These are phyloP conservation scores for Okapia johnstoni DNA, from an alignment of 2,113 vertebrate genomes.

Conservation along the genomic window DNA sequence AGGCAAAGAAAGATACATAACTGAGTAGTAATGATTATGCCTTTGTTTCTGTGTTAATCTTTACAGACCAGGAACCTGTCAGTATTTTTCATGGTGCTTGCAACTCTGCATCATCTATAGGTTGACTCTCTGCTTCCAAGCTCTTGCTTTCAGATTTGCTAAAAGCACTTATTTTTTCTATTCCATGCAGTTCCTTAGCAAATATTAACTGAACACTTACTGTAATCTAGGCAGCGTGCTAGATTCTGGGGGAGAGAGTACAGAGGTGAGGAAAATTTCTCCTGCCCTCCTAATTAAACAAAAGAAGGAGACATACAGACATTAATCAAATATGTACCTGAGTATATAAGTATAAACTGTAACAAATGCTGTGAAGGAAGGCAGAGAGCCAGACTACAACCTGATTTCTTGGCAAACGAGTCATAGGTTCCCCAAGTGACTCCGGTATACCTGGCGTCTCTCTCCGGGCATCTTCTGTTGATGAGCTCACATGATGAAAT, in stretches of 20 bases:
- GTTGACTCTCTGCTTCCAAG: neutral
- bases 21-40: neutral
- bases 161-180: neutral
- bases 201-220: neutral
- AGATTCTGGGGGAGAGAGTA: no score
- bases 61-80: neutral
- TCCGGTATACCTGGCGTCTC: rapidly evolving
- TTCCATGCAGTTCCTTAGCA: neutral
- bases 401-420: neutral
- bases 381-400: neutral
- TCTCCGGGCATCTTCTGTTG: rapidly evolving
- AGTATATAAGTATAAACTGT: neutral
- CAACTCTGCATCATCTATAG: neutral
- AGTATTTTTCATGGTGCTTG: neutral
- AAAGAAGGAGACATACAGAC: neutral
- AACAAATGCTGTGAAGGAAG: neutral
- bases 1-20: neutral
- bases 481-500: neutral
- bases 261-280: neutral
- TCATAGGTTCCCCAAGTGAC: no score
- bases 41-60: neutral
- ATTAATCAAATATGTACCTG: neutral
- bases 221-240: neutral
- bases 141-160: neutral
- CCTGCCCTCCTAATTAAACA: neutral